A percentile compares a stretch with the other conserved stretches of the same genome.
Conservation (phyloP, 2,797 vertebrate genomes). For the Diglossa cyanea region DNA sequence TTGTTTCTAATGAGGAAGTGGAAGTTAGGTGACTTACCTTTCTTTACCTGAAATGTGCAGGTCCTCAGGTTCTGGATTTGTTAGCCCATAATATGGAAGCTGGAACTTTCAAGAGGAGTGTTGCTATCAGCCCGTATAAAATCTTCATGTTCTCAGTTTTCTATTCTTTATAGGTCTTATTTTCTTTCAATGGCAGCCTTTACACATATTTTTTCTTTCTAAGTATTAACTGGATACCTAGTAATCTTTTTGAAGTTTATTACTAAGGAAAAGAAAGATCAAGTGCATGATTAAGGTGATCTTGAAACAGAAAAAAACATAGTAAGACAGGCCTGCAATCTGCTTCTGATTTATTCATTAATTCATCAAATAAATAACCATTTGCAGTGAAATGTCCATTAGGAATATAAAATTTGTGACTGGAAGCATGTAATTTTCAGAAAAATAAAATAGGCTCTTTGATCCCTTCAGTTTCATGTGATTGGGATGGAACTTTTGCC, state of each 20-base stretch:
- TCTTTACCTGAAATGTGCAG: neutral
- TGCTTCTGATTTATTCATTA: neutral
- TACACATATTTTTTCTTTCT: neutral
- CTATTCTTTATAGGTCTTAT: neutral
- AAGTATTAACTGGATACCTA: neutral
- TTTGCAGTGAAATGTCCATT: neutral
- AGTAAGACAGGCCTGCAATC: neutral
- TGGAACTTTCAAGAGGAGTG: neutral
- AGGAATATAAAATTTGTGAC: neutral
- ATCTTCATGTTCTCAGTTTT: neutral
- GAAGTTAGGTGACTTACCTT: neutral
- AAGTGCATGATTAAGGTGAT: neutral
- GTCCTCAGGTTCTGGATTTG: neutral
- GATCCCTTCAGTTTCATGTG: neutral
- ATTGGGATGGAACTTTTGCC: neutral
- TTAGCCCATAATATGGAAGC: rapidly evolving
- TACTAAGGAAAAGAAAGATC: neutral
- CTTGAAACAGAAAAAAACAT: neutral
- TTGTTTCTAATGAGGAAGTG: neutral
- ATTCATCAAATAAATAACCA: neutral
- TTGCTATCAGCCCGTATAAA: neutral
- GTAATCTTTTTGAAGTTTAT: neutral
- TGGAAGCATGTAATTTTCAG: neutral
- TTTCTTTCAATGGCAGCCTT: neutral
- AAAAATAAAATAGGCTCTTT: neutral